Evolutionary conservation across 2,113 vertebrate species (phyloP).

Genomic region (Salvelinus sp.): DNA sequence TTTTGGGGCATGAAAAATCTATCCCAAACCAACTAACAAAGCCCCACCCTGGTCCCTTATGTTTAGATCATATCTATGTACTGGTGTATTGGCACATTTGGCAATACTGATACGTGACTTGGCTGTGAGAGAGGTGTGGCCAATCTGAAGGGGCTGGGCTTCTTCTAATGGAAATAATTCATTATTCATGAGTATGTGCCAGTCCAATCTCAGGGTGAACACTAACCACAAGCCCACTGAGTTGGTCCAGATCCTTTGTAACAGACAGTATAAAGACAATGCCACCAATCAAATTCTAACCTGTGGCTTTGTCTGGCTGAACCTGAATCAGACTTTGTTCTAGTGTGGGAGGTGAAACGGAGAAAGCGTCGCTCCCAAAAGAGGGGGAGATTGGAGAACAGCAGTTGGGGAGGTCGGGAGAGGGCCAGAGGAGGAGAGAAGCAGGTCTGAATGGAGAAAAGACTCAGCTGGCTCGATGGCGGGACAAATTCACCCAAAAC

Average conservation of each 20-base stretch:
- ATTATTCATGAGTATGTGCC: background rate
- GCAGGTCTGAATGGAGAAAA: conserved; percentile 66
- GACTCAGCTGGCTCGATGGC: conserved; percentile 61
- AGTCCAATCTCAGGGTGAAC: background rate
- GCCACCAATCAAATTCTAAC: background rate
- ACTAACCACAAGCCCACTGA: too few species aligned
- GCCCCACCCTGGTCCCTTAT: too few species aligned
- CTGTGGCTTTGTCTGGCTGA: background rate
- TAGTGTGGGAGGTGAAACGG: conserved; percentile 76
- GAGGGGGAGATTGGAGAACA: conserved; percentile 17
- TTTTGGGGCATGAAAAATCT: background rate
- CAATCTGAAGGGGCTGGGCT: background rate
- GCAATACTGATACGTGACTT: background rate
- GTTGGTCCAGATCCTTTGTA: background rate
- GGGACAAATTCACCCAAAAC: conserved; percentile 72
- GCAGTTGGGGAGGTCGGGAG: conserved; percentile 19
- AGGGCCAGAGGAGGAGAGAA: conserved; percentile 43
- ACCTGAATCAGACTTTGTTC: conserved; percentile 69
- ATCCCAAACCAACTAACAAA: too few species aligned
- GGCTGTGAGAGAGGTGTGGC: too few species aligned
- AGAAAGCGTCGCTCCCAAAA: conserved; percentile 58
- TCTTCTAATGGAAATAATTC: background rate
- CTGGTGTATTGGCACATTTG: too few species aligned
- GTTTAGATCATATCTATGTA: too few species aligned
- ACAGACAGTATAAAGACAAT: background rate